A percentile compares a stretch with the other conserved stretches of the same genome.
Conservation (phyloP, 2,888 invertebrate species). For the Athalia rosae region DNA sequence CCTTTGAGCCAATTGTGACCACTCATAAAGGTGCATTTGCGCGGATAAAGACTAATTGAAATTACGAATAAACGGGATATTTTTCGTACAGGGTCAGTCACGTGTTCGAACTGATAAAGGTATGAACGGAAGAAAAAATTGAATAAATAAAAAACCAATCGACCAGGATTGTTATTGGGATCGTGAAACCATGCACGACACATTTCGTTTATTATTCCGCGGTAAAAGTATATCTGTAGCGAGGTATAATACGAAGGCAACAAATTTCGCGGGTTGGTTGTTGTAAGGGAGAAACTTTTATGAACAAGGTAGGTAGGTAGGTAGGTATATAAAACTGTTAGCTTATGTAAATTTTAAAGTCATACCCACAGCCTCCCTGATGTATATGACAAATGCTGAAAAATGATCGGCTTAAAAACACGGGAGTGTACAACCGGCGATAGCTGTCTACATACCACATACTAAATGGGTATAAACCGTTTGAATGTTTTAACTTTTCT, state of each 20-base stretch:
- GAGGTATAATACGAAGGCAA: not conserved
- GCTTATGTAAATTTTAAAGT: conserved; percentile 70
- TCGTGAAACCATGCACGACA: too few species aligned
- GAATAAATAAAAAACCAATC: too few species aligned
- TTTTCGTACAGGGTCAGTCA: too few species aligned
- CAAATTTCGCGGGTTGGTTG: conserved; percentile 15
- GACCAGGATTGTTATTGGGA: too few species aligned
- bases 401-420: conserved; percentile 72
- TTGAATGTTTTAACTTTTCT: conserved; percentile 61
- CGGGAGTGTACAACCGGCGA: conserved; percentile 71
- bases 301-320: conserved; percentile 46
- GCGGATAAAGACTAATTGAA: not conserved
- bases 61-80: not conserved
- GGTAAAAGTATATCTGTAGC: not conserved
- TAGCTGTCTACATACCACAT: conserved; percentile 63
- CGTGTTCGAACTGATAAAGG: too few species aligned
- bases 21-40: not conserved
- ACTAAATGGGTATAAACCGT: conserved; percentile 57
- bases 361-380: conserved; percentile 58
- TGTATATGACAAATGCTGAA: conserved; percentile 71
- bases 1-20: conserved; percentile 10
- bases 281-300: conserved; percentile 12
- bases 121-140: too few species aligned
- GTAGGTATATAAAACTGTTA: conserved; percentile 53
- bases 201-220: not conserved